Conservation (phyloP, 2,797 vertebrate genomes). For the Phalloptychus januarius region DNA sequence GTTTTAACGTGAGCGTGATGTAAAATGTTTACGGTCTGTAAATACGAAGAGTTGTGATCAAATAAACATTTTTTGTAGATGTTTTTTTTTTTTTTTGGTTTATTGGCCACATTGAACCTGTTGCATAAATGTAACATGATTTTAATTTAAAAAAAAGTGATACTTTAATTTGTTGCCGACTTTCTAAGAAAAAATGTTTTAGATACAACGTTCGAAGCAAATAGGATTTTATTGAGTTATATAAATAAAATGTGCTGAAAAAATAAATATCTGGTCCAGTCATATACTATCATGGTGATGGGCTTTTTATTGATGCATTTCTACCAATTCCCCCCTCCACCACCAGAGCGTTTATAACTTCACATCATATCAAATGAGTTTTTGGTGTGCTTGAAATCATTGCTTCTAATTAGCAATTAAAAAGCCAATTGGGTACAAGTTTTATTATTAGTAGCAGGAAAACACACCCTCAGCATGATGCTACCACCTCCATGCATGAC, state of each 20-base stretch:
- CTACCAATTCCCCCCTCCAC: background rate
- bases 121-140: background rate
- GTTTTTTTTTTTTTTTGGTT: constrained; percentile 7
- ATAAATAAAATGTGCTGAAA: background rate
- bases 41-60: constrained; percentile 51
- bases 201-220: background rate
- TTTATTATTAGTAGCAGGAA: background rate
- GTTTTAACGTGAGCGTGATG: constrained; percentile 49
- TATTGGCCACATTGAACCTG: background rate
- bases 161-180: background rate
- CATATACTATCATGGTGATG: background rate
- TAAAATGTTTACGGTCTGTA: constrained; percentile 51
- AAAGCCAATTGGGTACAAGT: background rate
- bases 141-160: background rate
- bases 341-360: background rate
- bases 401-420: background rate
- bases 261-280: background rate
- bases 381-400: background rate
- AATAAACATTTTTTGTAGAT: constrained; percentile 62
- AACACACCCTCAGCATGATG: background rate
- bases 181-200: background rate
- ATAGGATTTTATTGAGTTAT: background rate
- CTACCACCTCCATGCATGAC: background rate
- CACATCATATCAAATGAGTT: background rate
- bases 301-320: constrained; percentile 2